phyloP scores from a whole-genome alignment of 2,113 vertebrate species.

The Lutjanus erythropterus region DNA sequence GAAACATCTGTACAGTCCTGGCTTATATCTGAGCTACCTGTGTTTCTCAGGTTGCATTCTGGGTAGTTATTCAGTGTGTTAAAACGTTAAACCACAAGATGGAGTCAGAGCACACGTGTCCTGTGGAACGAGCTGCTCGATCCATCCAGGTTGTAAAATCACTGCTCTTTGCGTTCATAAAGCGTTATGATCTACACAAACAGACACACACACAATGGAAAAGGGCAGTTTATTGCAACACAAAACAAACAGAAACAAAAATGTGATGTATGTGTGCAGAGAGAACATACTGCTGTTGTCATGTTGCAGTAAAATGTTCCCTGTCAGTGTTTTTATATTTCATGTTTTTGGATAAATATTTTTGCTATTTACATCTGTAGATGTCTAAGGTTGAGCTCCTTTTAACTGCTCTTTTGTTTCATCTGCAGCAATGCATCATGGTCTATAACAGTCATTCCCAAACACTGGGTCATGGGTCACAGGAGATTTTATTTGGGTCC shows the following conservation, averaged over 20 bases:
- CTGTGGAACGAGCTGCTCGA: not conserved
- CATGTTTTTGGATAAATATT: too few species aligned
- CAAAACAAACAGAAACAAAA: slow-evolving; percentile 53
- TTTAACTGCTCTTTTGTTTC: too few species aligned
- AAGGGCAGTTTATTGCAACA: slow-evolving; percentile 81
- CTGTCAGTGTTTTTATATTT: too few species aligned
- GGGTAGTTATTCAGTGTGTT: not conserved
- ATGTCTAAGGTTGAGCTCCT: too few species aligned
- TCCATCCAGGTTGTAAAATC: too few species aligned
- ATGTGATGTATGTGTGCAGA: slow-evolving; percentile 13
- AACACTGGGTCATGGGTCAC: too few species aligned
- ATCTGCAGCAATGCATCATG: too few species aligned
- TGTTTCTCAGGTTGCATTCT: not conserved
- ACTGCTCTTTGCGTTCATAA: not conserved
- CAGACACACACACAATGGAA: slow-evolving; percentile 67
- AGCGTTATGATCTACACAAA: not conserved
- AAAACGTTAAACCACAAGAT: slow-evolving; percentile 55
- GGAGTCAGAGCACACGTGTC: slow-evolving; percentile 48
- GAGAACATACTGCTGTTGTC: slow-evolving; percentile 35
- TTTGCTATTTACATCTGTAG: too few species aligned
- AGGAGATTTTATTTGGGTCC: too few species aligned
- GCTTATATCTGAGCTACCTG: not conserved
- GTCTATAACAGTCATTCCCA: too few species aligned
- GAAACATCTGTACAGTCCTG: too few species aligned
- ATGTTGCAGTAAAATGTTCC: too few species aligned